phyloP scores from a whole-genome alignment of 2,888 invertebrate genomes.

The Elegia similella region DNA sequence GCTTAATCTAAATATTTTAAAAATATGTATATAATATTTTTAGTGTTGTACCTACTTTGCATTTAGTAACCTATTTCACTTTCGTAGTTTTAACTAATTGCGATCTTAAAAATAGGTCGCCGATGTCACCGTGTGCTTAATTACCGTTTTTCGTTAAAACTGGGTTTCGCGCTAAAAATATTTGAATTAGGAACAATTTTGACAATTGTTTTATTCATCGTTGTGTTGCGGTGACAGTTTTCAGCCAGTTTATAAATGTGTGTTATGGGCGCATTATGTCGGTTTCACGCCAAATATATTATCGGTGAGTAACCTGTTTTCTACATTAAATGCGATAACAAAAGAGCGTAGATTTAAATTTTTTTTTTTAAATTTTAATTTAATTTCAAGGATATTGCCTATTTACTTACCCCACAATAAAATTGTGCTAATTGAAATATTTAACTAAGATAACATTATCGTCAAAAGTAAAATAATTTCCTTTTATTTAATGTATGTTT shows the following conservation, averaged over 20 bases:
- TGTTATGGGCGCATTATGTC: constrained; percentile 74
- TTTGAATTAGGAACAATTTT: constrained; percentile 14
- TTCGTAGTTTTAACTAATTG: not conserved
- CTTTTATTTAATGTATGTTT: too few relatives aligned
- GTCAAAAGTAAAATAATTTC: too few relatives aligned
- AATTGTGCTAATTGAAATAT: too few relatives aligned
- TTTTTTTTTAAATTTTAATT: too few relatives aligned
- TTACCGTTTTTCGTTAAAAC: constrained; percentile 12
- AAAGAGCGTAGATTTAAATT: too few relatives aligned
- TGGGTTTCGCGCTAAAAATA: constrained; percentile 2
- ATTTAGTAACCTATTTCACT: not conserved
- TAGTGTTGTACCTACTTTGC: not conserved
- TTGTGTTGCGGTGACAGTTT: constrained; percentile 4
- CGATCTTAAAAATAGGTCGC: constrained; percentile 6
- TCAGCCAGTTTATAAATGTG: constrained; percentile 47
- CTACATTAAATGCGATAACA: too few relatives aligned
- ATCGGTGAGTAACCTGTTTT: constrained; percentile 56
- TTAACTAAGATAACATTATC: too few relatives aligned
- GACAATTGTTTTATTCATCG: constrained; percentile 2
- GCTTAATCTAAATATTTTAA: not conserved
- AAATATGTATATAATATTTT: not conserved
- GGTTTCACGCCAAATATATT: constrained; percentile 72
- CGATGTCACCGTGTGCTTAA: constrained; percentile 10
- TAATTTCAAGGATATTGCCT: too few relatives aligned
- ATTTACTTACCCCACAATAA: too few relatives aligned